phyloP scores from a whole-genome alignment of 2,888 invertebrate genomes.

The Myathropa florea region DNA sequence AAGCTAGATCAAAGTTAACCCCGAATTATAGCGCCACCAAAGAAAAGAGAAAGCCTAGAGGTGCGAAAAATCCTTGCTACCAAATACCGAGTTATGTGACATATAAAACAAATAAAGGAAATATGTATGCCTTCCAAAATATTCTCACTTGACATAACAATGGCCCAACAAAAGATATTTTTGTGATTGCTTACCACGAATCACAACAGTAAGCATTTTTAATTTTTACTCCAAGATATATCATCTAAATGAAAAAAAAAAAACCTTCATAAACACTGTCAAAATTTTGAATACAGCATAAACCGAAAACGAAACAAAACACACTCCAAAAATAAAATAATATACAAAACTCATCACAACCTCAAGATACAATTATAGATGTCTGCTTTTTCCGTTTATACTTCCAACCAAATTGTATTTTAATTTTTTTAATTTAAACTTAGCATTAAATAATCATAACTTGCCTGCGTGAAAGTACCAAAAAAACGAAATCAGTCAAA shows the following conservation, averaged over 20 bases:
- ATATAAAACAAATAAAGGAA: too few relatives aligned
- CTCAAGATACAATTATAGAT: slow-evolving; percentile 10
- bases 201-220: too few relatives aligned
- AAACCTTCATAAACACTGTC: not conserved
- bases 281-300: not conserved
- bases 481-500: slow-evolving; percentile 20
- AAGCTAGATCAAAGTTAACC: too few relatives aligned
- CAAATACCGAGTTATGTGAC: too few relatives aligned
- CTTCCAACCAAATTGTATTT: slow-evolving; percentile 1
- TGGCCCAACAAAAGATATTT: too few relatives aligned
- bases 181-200: too few relatives aligned
- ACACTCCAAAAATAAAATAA: not conserved
- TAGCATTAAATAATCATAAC: slow-evolving; percentile 57
- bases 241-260: not conserved
- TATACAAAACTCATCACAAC: not conserved
- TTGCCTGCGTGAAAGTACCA: slow-evolving; percentile 53
- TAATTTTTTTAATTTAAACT: slow-evolving; percentile 27
- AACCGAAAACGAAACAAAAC: not conserved
- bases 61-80: too few relatives aligned
- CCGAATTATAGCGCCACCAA: too few relatives aligned
- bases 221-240: not conserved
- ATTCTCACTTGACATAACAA: too few relatives aligned
- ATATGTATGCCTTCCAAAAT: too few relatives aligned
- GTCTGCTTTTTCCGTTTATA: slow-evolving; percentile 49
- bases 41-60: too few relatives aligned